Evolutionary conservation across 2,113 vertebrate genomes (phyloP).

Genomic region (Platycercus adscitus): DNA sequence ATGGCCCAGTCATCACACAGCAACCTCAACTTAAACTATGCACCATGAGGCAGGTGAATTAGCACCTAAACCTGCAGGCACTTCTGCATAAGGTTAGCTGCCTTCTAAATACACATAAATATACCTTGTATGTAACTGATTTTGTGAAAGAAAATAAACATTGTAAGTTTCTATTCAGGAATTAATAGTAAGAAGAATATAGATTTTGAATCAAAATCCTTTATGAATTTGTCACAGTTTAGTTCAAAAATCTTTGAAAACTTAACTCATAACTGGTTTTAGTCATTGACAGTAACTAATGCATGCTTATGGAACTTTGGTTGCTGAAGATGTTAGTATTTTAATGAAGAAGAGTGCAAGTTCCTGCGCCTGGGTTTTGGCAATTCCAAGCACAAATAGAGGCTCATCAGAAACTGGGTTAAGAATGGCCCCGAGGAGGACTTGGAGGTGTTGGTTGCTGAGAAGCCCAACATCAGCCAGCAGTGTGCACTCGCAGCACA

Average conservation of each 20-base stretch:
- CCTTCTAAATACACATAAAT: background rate
- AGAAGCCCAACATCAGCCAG: background rate
- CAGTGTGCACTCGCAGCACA: background rate
- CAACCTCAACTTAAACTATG: background rate
- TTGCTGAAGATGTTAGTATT: background rate
- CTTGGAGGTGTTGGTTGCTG: background rate
- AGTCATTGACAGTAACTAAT: rapidly evolving
- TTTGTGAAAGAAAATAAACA: background rate
- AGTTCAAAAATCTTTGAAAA: background rate
- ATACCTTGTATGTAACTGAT: background rate
- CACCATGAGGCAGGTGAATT: background rate
- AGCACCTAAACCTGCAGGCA: background rate
- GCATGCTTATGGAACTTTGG: background rate
- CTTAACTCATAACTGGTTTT: background rate
- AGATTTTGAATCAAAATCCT: background rate
- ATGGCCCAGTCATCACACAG: background rate
- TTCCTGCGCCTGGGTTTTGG: background rate
- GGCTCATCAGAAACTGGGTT: background rate
- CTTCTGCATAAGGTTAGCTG: background rate
- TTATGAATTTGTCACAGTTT: background rate
- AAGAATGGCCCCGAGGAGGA: background rate
- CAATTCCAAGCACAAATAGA: background rate
- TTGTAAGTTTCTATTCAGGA: background rate
- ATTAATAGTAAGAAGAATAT: background rate
- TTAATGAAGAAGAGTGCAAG: background rate